phyloP scores from a whole-genome alignment of 2,797 vertebrate genomes.

The Uromys caudimaculatus region DNA sequence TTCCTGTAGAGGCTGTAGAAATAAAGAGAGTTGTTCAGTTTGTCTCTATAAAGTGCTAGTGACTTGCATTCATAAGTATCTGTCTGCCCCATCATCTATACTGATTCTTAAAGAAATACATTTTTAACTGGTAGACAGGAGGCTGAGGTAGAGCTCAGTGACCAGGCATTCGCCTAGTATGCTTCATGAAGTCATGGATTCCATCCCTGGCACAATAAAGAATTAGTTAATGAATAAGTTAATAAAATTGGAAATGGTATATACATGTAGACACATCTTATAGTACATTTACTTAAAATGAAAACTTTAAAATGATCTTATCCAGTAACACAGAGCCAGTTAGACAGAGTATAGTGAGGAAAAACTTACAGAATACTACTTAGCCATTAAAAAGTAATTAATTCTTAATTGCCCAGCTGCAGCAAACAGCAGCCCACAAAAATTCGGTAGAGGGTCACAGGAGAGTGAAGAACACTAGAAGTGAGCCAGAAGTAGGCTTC shows the following conservation, averaged over 20 bases:
- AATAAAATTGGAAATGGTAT: neutral
- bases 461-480: neutral
- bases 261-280: neutral
- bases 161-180: neutral
- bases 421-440: neutral
- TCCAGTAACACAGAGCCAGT: neutral
- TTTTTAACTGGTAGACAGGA: neutral
- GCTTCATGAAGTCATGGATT: neutral
- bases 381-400: neutral
- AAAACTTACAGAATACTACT: neutral
- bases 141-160: neutral
- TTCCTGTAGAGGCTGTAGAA: neutral
- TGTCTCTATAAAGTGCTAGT: neutral
- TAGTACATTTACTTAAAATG: neutral
- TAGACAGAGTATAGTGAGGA: neutral
- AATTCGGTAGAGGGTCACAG: neutral
- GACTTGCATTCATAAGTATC: neutral
- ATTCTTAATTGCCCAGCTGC: neutral
- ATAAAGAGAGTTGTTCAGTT: neutral
- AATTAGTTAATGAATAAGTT: neutral
- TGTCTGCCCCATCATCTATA: neutral
- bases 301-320: neutral
- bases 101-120: conserved; percentile 24
- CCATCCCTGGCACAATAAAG: neutral
- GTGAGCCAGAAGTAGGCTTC: neutral